Base-by-base conservation (phyloP, 2,797 vertebrate species). In the Poeciliopsis infans region DNA sequence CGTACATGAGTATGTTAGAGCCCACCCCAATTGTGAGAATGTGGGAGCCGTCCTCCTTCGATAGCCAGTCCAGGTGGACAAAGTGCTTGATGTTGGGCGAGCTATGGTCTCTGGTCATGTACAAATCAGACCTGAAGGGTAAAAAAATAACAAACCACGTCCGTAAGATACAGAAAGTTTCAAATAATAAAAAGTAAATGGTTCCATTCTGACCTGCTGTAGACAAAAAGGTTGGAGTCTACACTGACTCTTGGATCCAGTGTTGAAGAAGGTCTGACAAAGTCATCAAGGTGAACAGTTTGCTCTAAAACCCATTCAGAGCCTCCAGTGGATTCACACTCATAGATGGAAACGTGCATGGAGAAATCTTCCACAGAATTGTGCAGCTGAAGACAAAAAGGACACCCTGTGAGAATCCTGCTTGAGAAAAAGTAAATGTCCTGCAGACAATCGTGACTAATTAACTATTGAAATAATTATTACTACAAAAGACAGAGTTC, bases 221-320 rank as follows among this genome's bases (percentile, higher is more conserved):
- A 99, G 66, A 99, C 97, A 95, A 99, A 99, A 82, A 99, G 94
- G 95, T 99, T 99, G 86, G 98, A 99, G 91, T 99, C 98, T 68
- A 99, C 97, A 3, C 98, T 99, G 89, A 99, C 94, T 89, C 97
- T 95, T n/a, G 98, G 96, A 90, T 99, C 97, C 85, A 99, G 96
- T 28, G 98, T 96, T 20, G 94, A 97, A 43, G 96, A 95, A 36
- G 97, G 96, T 87, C 95, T 96, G 84, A 96, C 95, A 66, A 98
- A 96, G 90, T 99, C 98, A 51, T 99, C 98, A 81, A 99, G 95
- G 84, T 98, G 97, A 87, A 99, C 95, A 1, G 97, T 99, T 94
- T 99, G 98, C 90, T 99, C 98, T 88, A 99, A 94, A 88, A 97
- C 98, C 98, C 98, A 99, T 92, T 99, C 98, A 0, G 98, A 99